These are phyloP conservation scores for Daphoenositta chrysoptera DNA, from an alignment of 2,113 vertebrate genomes.

Conservation along the genomic window DNA sequence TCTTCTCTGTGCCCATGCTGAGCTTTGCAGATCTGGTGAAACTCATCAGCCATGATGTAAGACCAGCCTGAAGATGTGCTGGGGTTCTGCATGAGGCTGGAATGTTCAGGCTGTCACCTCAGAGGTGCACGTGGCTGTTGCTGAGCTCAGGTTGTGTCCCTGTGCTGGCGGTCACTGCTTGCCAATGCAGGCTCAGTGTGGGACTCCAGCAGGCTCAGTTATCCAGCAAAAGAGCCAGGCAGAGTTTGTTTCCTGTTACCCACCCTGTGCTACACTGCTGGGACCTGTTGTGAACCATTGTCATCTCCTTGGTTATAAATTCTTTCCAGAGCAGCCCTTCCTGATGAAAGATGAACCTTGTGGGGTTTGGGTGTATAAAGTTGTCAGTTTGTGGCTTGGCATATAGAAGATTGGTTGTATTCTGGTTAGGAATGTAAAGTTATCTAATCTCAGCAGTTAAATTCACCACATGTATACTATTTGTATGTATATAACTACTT, in stretches of 20 bases:
- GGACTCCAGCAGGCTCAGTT: background rate
- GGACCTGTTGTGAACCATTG: background rate
- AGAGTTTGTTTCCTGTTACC: background rate
- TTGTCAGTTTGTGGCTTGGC: background rate
- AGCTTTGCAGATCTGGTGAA: background rate
- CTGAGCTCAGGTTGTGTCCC: background rate
- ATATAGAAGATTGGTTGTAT: background rate
- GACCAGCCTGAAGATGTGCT: background rate
- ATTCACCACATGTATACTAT: background rate
- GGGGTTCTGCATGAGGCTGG: background rate
- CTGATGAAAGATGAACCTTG: background rate
- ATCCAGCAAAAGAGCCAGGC: background rate
- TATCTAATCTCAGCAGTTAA: background rate
- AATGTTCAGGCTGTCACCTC: background rate
- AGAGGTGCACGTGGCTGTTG: background rate
- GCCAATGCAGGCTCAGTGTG: background rate
- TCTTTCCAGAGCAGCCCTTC: background rate
- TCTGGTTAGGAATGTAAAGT: background rate
- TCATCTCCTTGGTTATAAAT: background rate
- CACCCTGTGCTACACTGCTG: background rate
- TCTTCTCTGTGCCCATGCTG: background rate
- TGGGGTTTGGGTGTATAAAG: background rate
- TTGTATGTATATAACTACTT: background rate
- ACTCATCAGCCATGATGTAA: accelerated
- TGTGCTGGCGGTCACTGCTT: background rate